Conservation (phyloP, 2,888 invertebrate genomes). For the Deilephila elpenor region DNA sequence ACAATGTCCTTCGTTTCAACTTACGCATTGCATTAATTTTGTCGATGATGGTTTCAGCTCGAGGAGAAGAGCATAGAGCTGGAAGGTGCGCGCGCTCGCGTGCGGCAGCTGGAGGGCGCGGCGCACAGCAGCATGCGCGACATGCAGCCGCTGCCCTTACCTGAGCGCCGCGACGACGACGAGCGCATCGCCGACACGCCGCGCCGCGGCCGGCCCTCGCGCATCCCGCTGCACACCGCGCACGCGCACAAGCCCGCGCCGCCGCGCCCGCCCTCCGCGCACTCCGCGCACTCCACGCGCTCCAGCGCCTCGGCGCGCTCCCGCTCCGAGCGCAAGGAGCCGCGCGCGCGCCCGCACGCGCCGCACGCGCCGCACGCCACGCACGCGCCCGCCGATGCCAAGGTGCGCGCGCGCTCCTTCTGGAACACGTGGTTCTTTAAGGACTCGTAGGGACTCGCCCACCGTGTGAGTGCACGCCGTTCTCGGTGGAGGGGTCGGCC, state of each 20-base stretch:
- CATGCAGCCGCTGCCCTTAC: conserved; percentile 76
- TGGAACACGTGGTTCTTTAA: conserved; percentile 86
- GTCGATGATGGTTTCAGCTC: conserved; percentile 80
- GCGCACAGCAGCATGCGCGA: conserved; percentile 73
- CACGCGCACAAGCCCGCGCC: conserved; percentile 59
- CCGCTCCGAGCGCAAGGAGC: conserved; percentile 57
- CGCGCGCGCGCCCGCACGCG: conserved; percentile 72
- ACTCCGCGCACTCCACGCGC: conserved; percentile 57
- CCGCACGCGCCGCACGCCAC: conserved; percentile 67
- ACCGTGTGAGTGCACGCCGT: conserved; percentile 68
- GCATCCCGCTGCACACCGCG: conserved; percentile 87
- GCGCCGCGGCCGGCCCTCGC: conserved; percentile 80
- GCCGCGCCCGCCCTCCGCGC: conserved; percentile 51
- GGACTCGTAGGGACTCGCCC: conserved; percentile 61
- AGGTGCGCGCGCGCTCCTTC: conserved; percentile 90
- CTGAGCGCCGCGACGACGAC: conserved; percentile 78
- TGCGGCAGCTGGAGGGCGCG: conserved; percentile 88
- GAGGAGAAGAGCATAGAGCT: conserved; percentile 93
- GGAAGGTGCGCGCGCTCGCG: conserved; percentile 91
- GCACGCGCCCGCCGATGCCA: conserved; percentile 77
- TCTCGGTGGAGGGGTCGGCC: conserved; percentile 39
- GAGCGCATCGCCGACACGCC: conserved; percentile 85
- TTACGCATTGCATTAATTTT: too few species aligned
- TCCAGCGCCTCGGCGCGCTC: conserved; percentile 56
- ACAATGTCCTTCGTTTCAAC: too few species aligned